A percentile compares a stretch with the other conserved stretches of the same genome.
phyloP scores from a whole-genome alignment of 2,797 vertebrate species.

The Pelochelys cantorii region DNA sequence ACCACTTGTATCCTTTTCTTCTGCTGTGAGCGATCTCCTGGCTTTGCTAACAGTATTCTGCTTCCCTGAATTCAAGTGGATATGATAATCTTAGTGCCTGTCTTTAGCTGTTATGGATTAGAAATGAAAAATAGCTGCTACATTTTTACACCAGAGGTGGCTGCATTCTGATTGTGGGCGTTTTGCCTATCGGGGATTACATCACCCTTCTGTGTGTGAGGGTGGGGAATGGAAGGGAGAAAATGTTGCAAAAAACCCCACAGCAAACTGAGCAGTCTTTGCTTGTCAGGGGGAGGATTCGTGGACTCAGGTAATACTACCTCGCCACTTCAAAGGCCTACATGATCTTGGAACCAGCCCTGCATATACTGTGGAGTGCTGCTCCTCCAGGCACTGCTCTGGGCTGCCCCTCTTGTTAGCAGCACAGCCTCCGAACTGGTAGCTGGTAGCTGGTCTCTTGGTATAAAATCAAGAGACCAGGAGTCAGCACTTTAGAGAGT shows the following conservation, averaged over 20 bases:
- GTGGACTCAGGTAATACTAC: neutral
- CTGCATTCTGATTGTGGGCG: neutral
- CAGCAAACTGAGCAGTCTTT: fast-evolving
- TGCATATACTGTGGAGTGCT: fast-evolving
- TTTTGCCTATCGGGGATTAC: fast-evolving
- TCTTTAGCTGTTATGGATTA: neutral
- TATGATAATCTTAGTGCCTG: neutral
- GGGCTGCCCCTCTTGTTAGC: neutral
- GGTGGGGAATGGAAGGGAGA: neutral
- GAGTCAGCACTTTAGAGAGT: neutral
- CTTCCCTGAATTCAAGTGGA: neutral
- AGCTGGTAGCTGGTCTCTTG: fast-evolving
- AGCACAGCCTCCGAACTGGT: fast-evolving
- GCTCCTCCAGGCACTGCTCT: fast-evolving
- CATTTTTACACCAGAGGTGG: neutral
- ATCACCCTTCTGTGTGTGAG: neutral
- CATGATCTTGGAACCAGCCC: neutral
- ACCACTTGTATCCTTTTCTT: slow-evolving; percentile 12
- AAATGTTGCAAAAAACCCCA: neutral
- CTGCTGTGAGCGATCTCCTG: neutral
- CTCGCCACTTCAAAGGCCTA: neutral
- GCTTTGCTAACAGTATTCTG: neutral
- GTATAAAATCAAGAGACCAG: neutral
- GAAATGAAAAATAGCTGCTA: neutral
- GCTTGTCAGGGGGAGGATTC: neutral